phyloP scores from a whole-genome alignment of 2,888 invertebrate species.

The Acrocyrtus sp. region DNA sequence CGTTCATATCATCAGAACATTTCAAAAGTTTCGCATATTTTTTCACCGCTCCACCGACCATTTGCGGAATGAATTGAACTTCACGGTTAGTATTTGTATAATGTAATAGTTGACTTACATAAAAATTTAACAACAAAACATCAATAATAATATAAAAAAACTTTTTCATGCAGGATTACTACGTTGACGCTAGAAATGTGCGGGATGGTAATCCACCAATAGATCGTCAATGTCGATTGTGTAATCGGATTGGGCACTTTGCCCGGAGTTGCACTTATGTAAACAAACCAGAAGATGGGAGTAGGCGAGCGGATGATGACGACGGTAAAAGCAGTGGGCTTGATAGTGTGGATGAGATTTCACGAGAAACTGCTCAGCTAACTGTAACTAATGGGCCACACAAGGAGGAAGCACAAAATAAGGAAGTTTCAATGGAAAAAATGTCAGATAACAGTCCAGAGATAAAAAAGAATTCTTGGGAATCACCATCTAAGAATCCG shows the following conservation, averaged over 20 bases:
- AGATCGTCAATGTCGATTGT: conserved; percentile 69
- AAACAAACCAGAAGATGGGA: conserved; percentile 26
- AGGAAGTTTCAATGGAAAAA: too few relatives aligned
- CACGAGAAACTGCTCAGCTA: too few relatives aligned
- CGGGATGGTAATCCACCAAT: conserved; percentile 68
- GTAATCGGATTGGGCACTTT: conserved; percentile 71
- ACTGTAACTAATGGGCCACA: too few relatives aligned
- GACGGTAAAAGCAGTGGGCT: neutral
- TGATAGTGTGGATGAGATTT: neutral
- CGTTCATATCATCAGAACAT: conserved; percentile 56
- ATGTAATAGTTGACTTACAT: conserved; percentile 1
- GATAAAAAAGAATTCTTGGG: too few relatives aligned
- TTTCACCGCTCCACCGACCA: conserved; percentile 48
- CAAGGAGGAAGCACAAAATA: too few relatives aligned
- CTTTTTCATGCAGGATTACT: conserved; percentile 60
- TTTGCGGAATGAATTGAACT: conserved; percentile 3
- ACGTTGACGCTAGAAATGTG: conserved; percentile 66
- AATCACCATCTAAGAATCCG: too few relatives aligned
- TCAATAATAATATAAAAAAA: neutral
- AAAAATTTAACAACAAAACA: conserved; percentile 8
- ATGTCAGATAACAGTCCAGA: too few relatives aligned
- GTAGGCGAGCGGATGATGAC: neutral
- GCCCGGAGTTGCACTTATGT: conserved; percentile 67
- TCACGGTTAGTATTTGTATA: conserved; percentile 64
- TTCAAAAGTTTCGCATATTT: conserved; percentile 52